These are phyloP conservation scores for Xylota sylvarum DNA, from an alignment of 2,888 invertebrate species.

Conservation along the genomic window DNA sequence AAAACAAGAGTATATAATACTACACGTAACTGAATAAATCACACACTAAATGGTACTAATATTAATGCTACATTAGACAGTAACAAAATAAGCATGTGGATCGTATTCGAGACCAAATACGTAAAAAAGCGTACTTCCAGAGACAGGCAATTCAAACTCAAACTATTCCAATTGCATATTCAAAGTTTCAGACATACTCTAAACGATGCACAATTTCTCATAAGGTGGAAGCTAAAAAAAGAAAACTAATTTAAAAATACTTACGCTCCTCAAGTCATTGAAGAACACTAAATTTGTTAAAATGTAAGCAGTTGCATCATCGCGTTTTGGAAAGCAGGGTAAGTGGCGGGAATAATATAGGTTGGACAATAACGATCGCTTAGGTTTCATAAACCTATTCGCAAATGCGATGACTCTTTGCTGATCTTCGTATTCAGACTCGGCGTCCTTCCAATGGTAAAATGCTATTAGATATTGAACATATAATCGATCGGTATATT, in stretches of 20 bases:
- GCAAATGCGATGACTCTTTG: constrained; percentile 41
- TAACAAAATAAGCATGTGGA: no score
- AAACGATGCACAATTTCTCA: no score
- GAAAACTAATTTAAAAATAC: constrained; percentile 12
- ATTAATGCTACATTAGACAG: no score
- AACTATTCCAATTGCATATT: no score
- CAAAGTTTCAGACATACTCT: no score
- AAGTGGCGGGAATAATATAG: constrained; percentile 44
- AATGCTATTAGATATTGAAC: constrained; percentile 63
- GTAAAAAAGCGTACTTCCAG: no score
- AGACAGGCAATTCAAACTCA: no score
- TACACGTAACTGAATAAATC: no score
- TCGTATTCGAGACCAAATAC: no score
- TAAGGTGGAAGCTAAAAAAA: no score
- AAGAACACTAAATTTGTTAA: constrained; percentile 60
- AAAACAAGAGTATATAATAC: no score
- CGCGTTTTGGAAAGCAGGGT: constrained; percentile 43
- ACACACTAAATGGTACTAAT: no score
- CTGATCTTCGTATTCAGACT: constrained; percentile 34
- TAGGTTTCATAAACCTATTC: constrained; percentile 62
- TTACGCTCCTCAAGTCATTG: constrained; percentile 60
- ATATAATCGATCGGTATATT: constrained; percentile 59
- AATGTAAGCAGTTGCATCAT: constrained; percentile 60
- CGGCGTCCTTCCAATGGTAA: constrained; percentile 64
- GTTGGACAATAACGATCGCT: constrained; percentile 29